Evolutionary conservation across 64 coral and sea anemone genomes (phyloP).

Genomic region (Dendronephthya gigantea): DNA sequence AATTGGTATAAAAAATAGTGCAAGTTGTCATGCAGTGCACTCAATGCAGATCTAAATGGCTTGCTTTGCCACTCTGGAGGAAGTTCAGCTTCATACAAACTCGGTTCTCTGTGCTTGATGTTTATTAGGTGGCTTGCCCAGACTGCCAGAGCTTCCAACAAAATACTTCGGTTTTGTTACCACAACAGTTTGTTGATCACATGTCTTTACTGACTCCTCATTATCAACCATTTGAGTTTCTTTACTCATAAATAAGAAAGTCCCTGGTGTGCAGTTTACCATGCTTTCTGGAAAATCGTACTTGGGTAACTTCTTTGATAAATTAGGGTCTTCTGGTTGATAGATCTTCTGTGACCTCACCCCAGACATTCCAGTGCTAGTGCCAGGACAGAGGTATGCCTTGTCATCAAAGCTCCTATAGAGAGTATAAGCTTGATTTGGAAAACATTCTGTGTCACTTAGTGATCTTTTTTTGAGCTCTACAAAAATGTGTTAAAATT

Average conservation of each 20-base stretch:
- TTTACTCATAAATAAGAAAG: slow-evolving; percentile 28
- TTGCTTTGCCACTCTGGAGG: slow-evolving; percentile 19
- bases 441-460: neutral
- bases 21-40: neutral
- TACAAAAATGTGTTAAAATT: neutral
- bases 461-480: slow-evolving; percentile 15
- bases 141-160: slow-evolving; percentile 29
- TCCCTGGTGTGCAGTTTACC: slow-evolving; percentile 11
- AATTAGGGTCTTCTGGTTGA: neutral
- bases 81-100: slow-evolving; percentile 18
- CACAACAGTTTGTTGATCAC: slow-evolving; percentile 31
- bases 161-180: slow-evolving; percentile 27
- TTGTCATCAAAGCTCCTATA: neutral
- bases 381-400: slow-evolving; percentile 17
- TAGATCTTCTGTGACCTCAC: slow-evolving; percentile 6
- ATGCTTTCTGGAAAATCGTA: neutral
- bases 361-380: slow-evolving; percentile 9
- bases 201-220: slow-evolving; percentile 12
- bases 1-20: slow-evolving; percentile 25
- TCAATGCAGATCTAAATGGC: slow-evolving; percentile 10
- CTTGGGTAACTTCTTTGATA: neutral
- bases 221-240: slow-evolving; percentile 14
- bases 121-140: slow-evolving; percentile 32
- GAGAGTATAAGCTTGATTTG: neutral
- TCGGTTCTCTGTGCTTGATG: slow-evolving; percentile 26